Base-by-base conservation (phyloP, 2,113 vertebrate species). In the Irena cyanogastra region DNA sequence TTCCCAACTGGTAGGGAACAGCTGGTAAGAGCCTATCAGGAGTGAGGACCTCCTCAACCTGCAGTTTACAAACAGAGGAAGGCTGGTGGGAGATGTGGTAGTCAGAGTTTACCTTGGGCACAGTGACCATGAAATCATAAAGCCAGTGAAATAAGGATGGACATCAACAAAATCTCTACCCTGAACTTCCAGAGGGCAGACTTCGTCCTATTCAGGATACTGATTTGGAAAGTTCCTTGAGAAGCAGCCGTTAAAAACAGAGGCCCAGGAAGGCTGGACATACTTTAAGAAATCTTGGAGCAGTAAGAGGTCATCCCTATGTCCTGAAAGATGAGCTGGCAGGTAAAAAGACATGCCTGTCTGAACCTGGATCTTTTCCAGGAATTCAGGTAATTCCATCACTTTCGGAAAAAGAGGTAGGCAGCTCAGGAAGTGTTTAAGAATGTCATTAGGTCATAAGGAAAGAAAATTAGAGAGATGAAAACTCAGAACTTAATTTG, bases 71-170 rank as follows among this genome's bases (percentile, higher is more conserved):
- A 49, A 49, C 6, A 30, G 24, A n/a, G 50, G 24, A 49, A n/a
- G 24, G 15, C 8, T 42, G 6, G 1, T 65, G 24, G 60, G 30
- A 57, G 8, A 30, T 20, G 6, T 30, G 13, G 13, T 49, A 4
- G 13, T 49, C 1, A 0, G 50, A n/a, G 16, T 7, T 16, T 30
- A 16, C 21, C 8, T 24, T 41, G 35, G 20, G 10, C 8, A 21
- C 20, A 42, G 16, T 0, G 1, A 41, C 13, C 20, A 8, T 41
- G 44, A 59, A 33, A 49, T 42, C 2, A 9, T 9, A 19, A 15
- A 18, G 8, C 24, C 6, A 2, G 10, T 65, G 47, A 49, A 49
- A 39, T 23, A 85, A 30, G 35, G 24, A 41, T 4, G 3, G 16
- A 27, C 24, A n/a, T 49, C 19, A 47, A 41, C 1, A 24, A 49